These are phyloP conservation scores for Globia sparganii DNA, from an alignment of 2,888 invertebrate genomes.

Conservation along the genomic window DNA sequence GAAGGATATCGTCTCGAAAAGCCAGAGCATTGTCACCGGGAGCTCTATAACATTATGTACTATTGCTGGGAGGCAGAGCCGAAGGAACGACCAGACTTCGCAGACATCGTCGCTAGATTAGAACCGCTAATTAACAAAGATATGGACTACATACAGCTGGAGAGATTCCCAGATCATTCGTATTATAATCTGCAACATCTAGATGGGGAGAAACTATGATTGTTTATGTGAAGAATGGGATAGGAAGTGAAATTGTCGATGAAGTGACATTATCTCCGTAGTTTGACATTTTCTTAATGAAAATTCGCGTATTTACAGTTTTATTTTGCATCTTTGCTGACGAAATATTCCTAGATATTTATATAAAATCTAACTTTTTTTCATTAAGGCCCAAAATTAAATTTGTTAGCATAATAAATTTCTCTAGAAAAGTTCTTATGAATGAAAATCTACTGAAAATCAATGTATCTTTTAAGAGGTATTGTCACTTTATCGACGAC, in stretches of 20 bases:
- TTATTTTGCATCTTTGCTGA: background rate
- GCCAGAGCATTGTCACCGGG: conserved; percentile 97
- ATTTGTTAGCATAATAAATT: background rate
- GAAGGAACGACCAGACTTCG: conserved; percentile 95
- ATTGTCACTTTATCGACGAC: background rate
- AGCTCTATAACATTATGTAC: conserved; percentile 98
- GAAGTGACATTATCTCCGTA: background rate
- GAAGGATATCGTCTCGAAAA: conserved; percentile 97
- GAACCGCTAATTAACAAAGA: conserved; percentile 96
- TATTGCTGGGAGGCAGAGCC: conserved; percentile 98
- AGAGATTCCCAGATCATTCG: conserved; percentile 97
- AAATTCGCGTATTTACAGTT: background rate
- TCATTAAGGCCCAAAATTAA: background rate
- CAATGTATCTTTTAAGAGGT: background rate
- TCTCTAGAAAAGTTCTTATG: background rate
- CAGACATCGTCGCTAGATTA: conserved; percentile 94
- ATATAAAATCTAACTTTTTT: background rate
- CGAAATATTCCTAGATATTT: too few species aligned
- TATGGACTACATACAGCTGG: conserved; percentile 97
- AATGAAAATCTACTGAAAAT: background rate
- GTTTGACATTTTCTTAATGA: background rate
- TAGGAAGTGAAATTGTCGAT: background rate
- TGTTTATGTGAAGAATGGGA: background rate
- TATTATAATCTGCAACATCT: conserved; percentile 96
- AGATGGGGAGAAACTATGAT: conserved; percentile 94